Conservation (phyloP, 2,797 vertebrate genomes). For the Chaenodraco wilsoni region DNA sequence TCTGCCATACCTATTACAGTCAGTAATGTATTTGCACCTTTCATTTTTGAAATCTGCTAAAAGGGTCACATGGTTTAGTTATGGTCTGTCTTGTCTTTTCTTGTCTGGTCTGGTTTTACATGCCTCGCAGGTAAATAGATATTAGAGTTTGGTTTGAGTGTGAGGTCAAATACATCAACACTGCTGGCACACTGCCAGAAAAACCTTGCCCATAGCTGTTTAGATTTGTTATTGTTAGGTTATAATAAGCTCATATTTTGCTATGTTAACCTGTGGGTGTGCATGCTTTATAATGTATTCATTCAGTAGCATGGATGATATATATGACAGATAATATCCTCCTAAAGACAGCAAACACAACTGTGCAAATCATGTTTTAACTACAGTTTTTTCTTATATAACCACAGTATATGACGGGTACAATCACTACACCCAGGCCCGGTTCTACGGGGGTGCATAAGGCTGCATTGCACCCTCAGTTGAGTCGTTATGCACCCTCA, state of each 20-base stretch:
- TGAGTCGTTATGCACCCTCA: too few relatives aligned
- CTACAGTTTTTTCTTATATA: constrained; percentile 2
- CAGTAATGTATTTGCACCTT: neutral
- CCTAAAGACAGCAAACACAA: neutral
- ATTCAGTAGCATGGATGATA: neutral
- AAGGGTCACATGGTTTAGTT: constrained; percentile 24
- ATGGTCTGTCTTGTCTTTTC: neutral
- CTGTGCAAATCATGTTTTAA: neutral
- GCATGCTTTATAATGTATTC: neutral
- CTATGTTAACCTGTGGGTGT: neutral
- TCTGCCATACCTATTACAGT: neutral
- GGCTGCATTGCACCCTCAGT: too few relatives aligned
- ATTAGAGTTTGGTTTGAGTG: constrained; percentile 6
- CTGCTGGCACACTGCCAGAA: neutral
- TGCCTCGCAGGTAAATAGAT: constrained; percentile 18
- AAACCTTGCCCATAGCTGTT: neutral
- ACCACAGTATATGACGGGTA: neutral
- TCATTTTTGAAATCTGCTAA: constrained; percentile 9
- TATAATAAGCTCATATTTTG: neutral
- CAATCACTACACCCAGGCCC: neutral
- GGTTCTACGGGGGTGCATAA: too few relatives aligned
- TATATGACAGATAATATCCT: neutral
- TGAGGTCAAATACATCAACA: constrained; percentile 21
- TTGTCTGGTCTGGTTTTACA: constrained; percentile 6
- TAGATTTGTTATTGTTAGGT: constrained; percentile 8